Percentiles rank a stretch among this genome's conserved stretches.
These are phyloP conservation scores for Callyntrura sp. DNA, from an alignment of 2,888 invertebrate genomes.

Conservation along the genomic window DNA sequence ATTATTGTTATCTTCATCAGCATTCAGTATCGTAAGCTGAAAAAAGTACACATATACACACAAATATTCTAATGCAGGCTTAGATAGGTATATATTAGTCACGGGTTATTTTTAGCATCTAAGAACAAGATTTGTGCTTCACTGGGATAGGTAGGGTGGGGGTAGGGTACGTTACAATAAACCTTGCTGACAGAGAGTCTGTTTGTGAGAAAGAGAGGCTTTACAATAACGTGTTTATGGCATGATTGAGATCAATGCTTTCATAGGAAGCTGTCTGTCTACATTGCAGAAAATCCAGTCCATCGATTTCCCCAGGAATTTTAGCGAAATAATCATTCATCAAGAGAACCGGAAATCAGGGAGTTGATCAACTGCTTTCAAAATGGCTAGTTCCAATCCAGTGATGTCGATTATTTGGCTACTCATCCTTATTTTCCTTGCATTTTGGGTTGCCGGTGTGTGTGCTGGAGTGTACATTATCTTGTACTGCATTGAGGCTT, in stretches of 20 bases:
- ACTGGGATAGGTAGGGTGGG: not conserved
- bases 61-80: not conserved
- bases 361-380: not conserved
- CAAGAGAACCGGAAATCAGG: not conserved
- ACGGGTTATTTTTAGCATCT: not conserved
- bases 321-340: not conserved
- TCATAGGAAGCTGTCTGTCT: no score
- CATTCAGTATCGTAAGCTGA: not conserved
- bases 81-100: not conserved
- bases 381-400: slow-evolving; percentile 87
- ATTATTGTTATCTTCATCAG: not conserved
- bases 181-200: no score
- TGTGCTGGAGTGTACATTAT: slow-evolving; percentile 90
- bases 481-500: slow-evolving; percentile 89
- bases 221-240: no score
- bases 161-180: no score
- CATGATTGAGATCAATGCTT: no score
- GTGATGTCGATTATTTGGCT: slow-evolving; percentile 90
- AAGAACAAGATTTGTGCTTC: not conserved
- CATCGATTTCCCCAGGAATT: no score
- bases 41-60: not conserved
- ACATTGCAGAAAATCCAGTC: no score
- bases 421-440: slow-evolving; percentile 89
- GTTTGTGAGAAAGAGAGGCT: no score
- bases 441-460: slow-evolving; percentile 89